phyloP scores from a whole-genome alignment of 1,140 invertebrate species.

The Lordiphosa clarofinis region DNA sequence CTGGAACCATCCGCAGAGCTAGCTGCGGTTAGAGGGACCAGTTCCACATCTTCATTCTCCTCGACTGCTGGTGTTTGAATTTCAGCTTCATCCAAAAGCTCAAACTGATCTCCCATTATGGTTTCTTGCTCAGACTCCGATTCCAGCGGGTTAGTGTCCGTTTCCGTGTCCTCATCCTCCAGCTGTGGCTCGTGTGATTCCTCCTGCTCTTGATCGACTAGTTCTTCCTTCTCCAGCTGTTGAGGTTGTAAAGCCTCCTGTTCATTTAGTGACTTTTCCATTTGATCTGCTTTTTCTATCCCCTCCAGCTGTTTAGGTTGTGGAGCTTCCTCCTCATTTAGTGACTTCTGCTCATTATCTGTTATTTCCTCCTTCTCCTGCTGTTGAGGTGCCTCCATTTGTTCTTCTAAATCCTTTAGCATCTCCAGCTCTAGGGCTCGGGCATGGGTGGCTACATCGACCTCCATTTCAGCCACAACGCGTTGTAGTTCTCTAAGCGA shows the following conservation, averaged over 20 bases:
- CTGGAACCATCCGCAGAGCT: constrained; percentile 3
- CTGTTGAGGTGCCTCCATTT: too few relatives aligned
- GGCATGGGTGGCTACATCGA: constrained; percentile 31
- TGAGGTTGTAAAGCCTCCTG: too few relatives aligned
- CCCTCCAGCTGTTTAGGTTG: neutral
- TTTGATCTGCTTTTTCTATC: too few relatives aligned
- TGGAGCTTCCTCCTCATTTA: neutral
- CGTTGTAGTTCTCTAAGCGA: constrained; percentile 51
- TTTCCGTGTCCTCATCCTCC: too few relatives aligned
- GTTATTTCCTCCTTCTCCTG: too few relatives aligned
- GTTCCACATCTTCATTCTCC: neutral
- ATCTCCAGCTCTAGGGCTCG: constrained; percentile 16
- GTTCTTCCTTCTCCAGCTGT: too few relatives aligned
- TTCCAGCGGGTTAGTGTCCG: too few relatives aligned
- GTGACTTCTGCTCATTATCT: too few relatives aligned
- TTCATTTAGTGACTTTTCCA: too few relatives aligned
- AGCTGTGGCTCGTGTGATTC: too few relatives aligned
- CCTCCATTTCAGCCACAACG: constrained; percentile 65
- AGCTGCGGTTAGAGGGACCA: neutral
- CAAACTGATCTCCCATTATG: neutral
- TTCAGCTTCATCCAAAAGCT: neutral
- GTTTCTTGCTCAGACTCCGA: neutral
- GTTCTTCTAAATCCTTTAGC: neutral
- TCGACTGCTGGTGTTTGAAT: neutral
- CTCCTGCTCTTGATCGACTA: too few relatives aligned